Evolutionary conservation across 2,113 vertebrate species (phyloP), one percentile per base, ranked within the genome.

Genomic region (Tauraco erythrolophus): DNA sequence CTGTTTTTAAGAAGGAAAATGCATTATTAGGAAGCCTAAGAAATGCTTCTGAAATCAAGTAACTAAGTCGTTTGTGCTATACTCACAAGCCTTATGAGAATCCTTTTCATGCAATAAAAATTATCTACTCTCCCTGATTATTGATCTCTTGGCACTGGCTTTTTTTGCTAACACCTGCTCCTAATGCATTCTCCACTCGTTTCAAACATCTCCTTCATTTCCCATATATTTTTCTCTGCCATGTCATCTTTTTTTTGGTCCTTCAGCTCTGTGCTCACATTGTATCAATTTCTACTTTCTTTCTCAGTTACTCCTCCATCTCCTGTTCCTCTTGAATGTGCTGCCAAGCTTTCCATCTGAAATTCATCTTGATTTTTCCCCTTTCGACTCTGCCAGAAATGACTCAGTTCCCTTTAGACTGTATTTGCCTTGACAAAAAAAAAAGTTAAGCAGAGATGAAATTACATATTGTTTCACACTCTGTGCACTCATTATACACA

Each of bases 321-420:
- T 95, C 53, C 4, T 58, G 10, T 89, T 89, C 78, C 80, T 94
- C 46, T 78, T 70, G 33, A 94, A 68, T 27, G 21, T 56, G 60
- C 56, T 96, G 87, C 89, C 91, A 96, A 87, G 39, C 43, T 87
- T 87, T 78, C 80, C 10, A 78, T 89, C 92, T 84, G 77, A 89
- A 91, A 96, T 88, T 84, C 58, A 62, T 91, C 76, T 75, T 64
- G 25, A 81, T 92, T 92, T 87, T 60, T n/a, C n/a, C 69, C 65
- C 77, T 78, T 91, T 64, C 89, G 69, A 91, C 77, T 81, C 58
- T 51, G 76, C 43, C 87, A 96, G 89, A 94, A 94, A 94, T 82
- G 5, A 96, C 84, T 91, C 77, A 87, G 68, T 84, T 37, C 39
- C 56, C 79, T 66, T 91, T 78, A 92, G 41, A 86, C n/a, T 58